These are phyloP conservation scores for Atta texana DNA, from an alignment of 1,140 invertebrate genomes.

Conservation along the genomic window DNA sequence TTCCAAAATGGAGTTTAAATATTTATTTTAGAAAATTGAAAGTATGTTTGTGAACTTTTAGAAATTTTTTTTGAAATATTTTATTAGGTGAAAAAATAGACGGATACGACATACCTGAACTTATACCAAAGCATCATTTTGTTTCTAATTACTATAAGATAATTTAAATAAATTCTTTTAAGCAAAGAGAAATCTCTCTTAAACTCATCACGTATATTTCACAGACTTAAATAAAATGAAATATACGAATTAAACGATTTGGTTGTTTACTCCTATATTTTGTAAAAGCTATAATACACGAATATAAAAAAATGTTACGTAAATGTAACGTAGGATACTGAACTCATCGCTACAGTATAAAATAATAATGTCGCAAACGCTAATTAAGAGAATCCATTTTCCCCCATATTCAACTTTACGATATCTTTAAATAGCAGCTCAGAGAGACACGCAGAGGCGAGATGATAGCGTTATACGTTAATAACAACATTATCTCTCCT, in stretches of 20 bases:
- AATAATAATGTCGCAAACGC: not conserved
- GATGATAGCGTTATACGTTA: slow-evolving; percentile 73
- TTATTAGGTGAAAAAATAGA: too few species aligned
- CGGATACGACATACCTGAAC: too few species aligned
- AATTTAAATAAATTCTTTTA: too few species aligned
- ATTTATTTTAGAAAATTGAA: too few species aligned
- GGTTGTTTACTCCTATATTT: not conserved
- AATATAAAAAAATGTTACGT: not conserved
- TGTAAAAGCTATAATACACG: not conserved
- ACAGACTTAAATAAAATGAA: not conserved
- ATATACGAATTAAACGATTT: not conserved
- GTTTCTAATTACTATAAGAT: too few species aligned
- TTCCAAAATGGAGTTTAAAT: too few species aligned
- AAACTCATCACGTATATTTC: not conserved
- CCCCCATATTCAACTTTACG: not conserved
- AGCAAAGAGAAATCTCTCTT: too few species aligned
- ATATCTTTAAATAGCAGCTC: not conserved
- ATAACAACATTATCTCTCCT: slow-evolving; percentile 84
- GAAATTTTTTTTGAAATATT: too few species aligned
- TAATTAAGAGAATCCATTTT: not conserved
- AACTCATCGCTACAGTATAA: slow-evolving; percentile 11
- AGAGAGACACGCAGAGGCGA: slow-evolving; percentile 48
- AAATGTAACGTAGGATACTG: not conserved
- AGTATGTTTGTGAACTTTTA: too few species aligned
- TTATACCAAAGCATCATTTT: too few species aligned